Conservation (phyloP, 1,140 invertebrate species). For the Drosophila ogumai region DNA sequence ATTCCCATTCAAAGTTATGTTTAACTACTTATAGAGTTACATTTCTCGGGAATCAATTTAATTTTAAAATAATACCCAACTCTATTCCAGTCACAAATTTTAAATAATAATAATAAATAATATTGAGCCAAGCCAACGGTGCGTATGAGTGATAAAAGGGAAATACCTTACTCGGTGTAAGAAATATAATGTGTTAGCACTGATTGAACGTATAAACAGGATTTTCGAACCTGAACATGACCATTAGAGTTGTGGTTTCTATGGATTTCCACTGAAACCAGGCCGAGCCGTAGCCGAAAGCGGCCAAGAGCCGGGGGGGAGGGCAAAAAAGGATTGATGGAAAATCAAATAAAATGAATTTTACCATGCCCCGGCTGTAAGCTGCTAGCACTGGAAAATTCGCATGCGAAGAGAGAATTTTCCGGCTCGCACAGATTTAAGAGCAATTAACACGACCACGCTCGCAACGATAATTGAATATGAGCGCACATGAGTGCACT, state of each 20-base stretch:
- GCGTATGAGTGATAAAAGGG: neutral
- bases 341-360: slow-evolving; percentile 32
- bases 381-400: neutral
- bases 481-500: slow-evolving; percentile 58
- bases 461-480: slow-evolving; percentile 66
- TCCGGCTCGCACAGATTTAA: slow-evolving; percentile 56
- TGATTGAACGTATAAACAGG: neutral
- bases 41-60: too few species aligned
- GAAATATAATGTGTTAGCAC: neutral
- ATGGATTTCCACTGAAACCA: neutral
- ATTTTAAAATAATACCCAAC: too few species aligned
- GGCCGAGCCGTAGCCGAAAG: slow-evolving; percentile 1
- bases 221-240: slow-evolving; percentile 3
- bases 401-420: slow-evolving; percentile 23
- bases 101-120: too few species aligned
- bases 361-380: slow-evolving; percentile 1
- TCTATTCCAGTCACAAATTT: too few species aligned
- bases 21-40: too few species aligned
- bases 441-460: slow-evolving; percentile 66
- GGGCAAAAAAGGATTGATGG: neutral
- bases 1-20: too few species aligned
- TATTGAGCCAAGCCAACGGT: neutral
- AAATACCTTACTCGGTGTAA: neutral
- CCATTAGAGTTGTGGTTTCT: slow-evolving; percentile 13
- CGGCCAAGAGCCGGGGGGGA: neutral